Base-by-base conservation (phyloP, 2,113 vertebrate species). In the Bubo scandiacus region DNA sequence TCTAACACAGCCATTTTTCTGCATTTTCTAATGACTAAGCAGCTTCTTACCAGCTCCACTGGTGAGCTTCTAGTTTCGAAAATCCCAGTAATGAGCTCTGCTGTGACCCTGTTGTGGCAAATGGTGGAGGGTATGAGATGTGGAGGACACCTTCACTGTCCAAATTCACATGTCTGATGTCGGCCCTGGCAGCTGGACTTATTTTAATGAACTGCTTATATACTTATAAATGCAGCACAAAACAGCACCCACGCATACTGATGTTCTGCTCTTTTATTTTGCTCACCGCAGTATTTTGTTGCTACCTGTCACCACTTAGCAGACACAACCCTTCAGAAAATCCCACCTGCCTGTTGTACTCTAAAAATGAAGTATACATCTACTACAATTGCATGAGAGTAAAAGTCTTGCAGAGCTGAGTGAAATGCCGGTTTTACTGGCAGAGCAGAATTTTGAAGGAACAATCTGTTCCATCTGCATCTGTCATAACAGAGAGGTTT, bases 401-500 rank as follows among this genome's bases (percentile, higher is more conserved):
- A 38, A 17, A 47, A 62, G 45, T 65, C 68, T 51, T 51, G 47
- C 81, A 59, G 82, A 70, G 80, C 34, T 29, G 63, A 45, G 42
- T 23, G 52, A 75, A 77, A 40, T 2, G 6, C 66, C 30, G 4
- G n/a, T 51, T 81, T 70, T 70, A 34, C 59, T 70, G 65, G 65
- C 89, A 91, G 70, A 81, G 61, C 61, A 87, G 73, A 72, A 61
- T 10, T 16, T 68, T n/a, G 74, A 73, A 74, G 70, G 87, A 94
- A 93, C 93, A 83, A 83, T 93, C 87, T 93, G 93, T 86, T 92
- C 96, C 67, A 49, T 92, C 92, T 88, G 91, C 58, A 68, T 57
- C 86, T 88, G 54, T 32, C 2, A 0, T 80, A 89, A 82, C 0
- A 0, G 27, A 74, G 96, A 80, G 7, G 84, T 89, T 87, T 72